Percentiles rank a stretch among this genome's conserved stretches.
Evolutionary conservation across 2,888 invertebrate genomes (phyloP).

Genomic region (Nomada ruficornis): DNA sequence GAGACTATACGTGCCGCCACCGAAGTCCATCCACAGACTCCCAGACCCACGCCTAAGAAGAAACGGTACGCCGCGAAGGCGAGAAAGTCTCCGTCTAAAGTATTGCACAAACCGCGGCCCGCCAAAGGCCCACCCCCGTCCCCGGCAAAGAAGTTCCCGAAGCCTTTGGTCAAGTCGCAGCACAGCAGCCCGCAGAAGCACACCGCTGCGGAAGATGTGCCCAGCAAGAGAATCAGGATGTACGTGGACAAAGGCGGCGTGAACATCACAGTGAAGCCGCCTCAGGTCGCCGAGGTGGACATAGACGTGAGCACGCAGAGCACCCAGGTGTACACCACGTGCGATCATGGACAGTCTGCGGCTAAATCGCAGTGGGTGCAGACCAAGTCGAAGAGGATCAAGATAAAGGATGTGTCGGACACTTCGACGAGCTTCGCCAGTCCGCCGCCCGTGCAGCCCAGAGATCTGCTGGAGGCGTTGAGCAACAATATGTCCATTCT

Average conservation of each 20-base stretch:
- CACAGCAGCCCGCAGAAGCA: conserved; percentile 67
- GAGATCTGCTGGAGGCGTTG: conserved; percentile 54
- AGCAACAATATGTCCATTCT: conserved; percentile 77
- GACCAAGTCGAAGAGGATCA: conserved; percentile 62
- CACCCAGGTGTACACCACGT: conserved; percentile 69
- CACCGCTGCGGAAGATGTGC: conserved; percentile 5
- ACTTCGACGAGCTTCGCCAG: conserved; percentile 82
- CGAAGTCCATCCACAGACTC: conserved; percentile 73
- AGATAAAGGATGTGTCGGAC: conserved; percentile 77
- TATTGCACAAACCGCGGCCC: conserved; percentile 65
- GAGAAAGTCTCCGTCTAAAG: conserved; percentile 57
- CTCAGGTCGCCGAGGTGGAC: conserved; percentile 50
- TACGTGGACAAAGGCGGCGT: conserved; percentile 57
- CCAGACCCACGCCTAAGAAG: conserved; percentile 75
- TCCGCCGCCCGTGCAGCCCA: conserved; percentile 74
- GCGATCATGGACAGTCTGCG: conserved; percentile 45
- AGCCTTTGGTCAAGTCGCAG: conserved; percentile 69
- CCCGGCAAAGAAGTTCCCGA: conserved; percentile 68
- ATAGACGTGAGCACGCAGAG: conserved; percentile 77
- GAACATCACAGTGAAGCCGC: conserved; percentile 62
- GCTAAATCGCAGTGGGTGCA: conserved; percentile 66
- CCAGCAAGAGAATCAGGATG: conserved; percentile 53
- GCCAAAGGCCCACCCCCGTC: conserved; percentile 65
- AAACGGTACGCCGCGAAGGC: conserved; percentile 42
- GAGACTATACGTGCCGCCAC: conserved; percentile 73